A percentile compares a stretch with the other conserved stretches of the same genome.
Evolutionary conservation across 2,888 invertebrate species (phyloP).

Genomic region (Ophonus ardosiacus): DNA sequence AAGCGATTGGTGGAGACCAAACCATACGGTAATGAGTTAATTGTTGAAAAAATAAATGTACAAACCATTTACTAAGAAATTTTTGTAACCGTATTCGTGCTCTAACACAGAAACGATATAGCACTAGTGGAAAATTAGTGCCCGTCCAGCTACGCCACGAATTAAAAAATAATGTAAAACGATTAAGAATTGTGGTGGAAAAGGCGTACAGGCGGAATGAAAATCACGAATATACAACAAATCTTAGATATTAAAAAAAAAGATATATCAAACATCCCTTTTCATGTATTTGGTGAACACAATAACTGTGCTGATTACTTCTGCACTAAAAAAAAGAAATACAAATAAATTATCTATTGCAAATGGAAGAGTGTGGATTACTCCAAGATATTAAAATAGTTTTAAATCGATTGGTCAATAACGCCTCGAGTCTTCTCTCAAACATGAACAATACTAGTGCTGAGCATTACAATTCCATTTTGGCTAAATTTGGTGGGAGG

Average conservation of each 20-base stretch:
- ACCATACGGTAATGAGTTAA: neutral
- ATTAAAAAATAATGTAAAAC: neutral
- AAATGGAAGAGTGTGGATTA: neutral
- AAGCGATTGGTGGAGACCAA: neutral
- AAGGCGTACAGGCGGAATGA: no score
- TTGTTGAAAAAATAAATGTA: conserved; percentile 1
- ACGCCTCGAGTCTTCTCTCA: no score
- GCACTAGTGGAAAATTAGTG: neutral
- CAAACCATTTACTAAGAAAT: neutral
- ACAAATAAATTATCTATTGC: neutral
- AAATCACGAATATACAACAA: neutral
- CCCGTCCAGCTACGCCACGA: neutral
- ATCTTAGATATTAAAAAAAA: neutral
- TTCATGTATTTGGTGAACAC: neutral
- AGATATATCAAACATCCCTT: neutral
- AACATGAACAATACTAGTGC: no score
- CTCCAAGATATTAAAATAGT: neutral
- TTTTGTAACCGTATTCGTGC: neutral
- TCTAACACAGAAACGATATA: neutral
- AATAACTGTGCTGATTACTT: neutral
- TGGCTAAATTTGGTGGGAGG: no score
- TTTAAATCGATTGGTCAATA: no score
- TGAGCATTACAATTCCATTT: no score
- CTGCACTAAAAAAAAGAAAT: neutral
- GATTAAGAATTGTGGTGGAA: no score